Evolutionary conservation across 2,797 vertebrate species (phyloP).

Genomic region (Melanotaenia trifasciata): DNA sequence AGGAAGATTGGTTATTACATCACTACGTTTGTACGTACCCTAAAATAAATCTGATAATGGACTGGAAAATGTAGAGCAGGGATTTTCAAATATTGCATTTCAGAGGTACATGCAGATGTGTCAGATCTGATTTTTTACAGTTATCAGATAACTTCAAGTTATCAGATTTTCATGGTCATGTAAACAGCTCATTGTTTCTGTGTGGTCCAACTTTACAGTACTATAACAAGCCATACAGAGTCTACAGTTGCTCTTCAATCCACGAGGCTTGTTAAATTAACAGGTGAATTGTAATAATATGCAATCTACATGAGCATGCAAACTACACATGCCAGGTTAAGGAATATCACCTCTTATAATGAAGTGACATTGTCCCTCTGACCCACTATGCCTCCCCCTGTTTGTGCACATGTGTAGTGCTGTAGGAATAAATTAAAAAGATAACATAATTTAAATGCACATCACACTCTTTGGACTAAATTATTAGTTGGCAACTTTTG

Average conservation of each 20-base stretch:
- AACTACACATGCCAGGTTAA: not conserved
- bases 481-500: not conserved
- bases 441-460: not conserved
- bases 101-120: too few species aligned
- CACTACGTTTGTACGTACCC: too few species aligned
- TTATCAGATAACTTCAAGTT: too few species aligned
- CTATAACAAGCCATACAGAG: not conserved
- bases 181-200: too few species aligned
- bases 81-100: too few species aligned
- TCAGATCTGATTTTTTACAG: too few species aligned
- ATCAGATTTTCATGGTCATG: too few species aligned
- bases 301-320: not conserved
- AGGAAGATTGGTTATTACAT: too few species aligned
- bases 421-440: not conserved
- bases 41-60: too few species aligned
- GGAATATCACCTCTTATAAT: not conserved
- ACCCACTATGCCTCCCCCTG: not conserved
- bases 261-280: not conserved
- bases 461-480: not conserved
- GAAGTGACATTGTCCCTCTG: not conserved
- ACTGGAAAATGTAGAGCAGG: too few species aligned
- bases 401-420: not conserved
- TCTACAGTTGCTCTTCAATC: not conserved
- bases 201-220: too few species aligned
- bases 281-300: not conserved